Base-by-base conservation (phyloP, 2,888 invertebrate genomes). In the Carcina quercana region DNA sequence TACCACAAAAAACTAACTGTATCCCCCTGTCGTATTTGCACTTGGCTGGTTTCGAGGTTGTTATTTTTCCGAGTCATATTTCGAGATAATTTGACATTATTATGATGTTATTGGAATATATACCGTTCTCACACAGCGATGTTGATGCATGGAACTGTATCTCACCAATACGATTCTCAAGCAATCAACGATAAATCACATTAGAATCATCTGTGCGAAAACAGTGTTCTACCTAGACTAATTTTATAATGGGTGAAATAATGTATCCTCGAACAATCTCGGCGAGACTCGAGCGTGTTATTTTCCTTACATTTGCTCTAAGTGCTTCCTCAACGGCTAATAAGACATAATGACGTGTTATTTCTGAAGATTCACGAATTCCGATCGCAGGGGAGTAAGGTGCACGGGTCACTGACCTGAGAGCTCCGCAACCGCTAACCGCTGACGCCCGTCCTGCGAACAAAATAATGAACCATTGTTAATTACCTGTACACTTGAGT, bases 321-420 rank as follows among this genome's bases (percentile, higher is more conserved):
- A 78, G 74, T 74, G 74, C 69, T 74, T 76, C 74, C 76, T 75
- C 70, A 62, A 65, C 60, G 57, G 60, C 68, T 78, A 80, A 78
- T 80, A 74, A 74, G 71, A 70, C 56, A 68, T 76, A 79, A 80
- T 79, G 71, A 75, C 62, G 67, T 72, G 70, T 73, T 78, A 74
- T 75, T 79, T 79, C 63, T 71, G 69, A 71, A 71, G 74, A 76
- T 79, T 74, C 74, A 75, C 73, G 68, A 79, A 82, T 74, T 74
- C 69, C 73, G 54, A 78, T 72, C 64, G 59, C 54, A 55, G 63
- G 45, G 53, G 55, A 66, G 67, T 70, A 67, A 66, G 61, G 64
- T 68, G 63, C 62, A 42, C 44, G 47, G 75, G 70, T 79, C 57
- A 83, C 79, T 82, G 66, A 83, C 83, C 82, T 80, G 61, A 53